A percentile compares a stretch with the other conserved stretches of the same genome.
These are phyloP conservation scores for Eunapius fragilis DNA, from an alignment of 37 sponge, comb jelly and placozoan genomes.

Conservation along the genomic window DNA sequence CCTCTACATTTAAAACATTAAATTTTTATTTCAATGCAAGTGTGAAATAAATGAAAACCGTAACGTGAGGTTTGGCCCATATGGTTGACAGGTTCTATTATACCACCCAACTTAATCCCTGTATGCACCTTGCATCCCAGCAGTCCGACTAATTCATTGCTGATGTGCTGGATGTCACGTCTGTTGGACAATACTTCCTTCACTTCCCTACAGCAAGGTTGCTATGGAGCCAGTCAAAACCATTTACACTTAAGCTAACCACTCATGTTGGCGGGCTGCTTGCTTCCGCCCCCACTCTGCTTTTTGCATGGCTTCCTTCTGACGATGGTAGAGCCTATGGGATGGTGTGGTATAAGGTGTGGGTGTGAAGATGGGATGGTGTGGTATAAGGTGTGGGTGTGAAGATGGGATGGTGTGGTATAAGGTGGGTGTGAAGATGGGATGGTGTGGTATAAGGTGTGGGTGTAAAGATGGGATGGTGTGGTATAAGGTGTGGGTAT, in stretches of 20 bases:
- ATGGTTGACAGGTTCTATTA: too few relatives aligned
- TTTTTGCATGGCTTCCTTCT: not conserved
- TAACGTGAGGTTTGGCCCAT: too few relatives aligned
- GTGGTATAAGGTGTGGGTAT: not conserved
- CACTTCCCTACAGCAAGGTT: constrained; percentile 34
- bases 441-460: too few relatives aligned
- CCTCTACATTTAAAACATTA: too few relatives aligned
- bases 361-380: too few relatives aligned
- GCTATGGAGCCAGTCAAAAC: not conserved
- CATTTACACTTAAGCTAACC: not conserved
- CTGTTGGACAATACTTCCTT: constrained; percentile 33
- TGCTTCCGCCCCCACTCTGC: not conserved
- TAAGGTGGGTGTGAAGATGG: too few relatives aligned
- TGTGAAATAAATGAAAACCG: too few relatives aligned
- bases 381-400: too few relatives aligned
- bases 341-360: too few relatives aligned
- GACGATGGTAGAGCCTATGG: not conserved
- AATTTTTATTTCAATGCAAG: too few relatives aligned
- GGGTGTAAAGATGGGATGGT: constrained; percentile 3
- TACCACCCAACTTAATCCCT: not conserved
- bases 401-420: too few relatives aligned
- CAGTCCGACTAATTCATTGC: constrained; percentile 34
- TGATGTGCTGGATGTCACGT: constrained; percentile 58
- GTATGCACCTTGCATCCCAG: not conserved
- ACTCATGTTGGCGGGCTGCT: not conserved